phyloP scores from a whole-genome alignment of 64 coral and sea anemone genomes.

The Stylophora pistillata region DNA sequence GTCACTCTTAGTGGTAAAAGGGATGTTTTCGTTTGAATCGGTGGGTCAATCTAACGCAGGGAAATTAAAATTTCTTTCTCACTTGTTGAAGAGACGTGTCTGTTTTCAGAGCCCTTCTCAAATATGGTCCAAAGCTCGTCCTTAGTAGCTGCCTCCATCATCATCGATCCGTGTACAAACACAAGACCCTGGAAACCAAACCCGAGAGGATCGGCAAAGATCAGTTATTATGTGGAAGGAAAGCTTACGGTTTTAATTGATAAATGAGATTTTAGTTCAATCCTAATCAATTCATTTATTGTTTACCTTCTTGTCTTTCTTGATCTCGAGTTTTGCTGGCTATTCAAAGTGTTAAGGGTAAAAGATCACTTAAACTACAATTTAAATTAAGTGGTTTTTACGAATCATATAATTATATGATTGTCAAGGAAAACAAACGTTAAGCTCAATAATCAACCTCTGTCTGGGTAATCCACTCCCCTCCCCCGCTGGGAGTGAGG shows the following conservation, averaged over 20 bases:
- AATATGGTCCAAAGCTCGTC: constrained; percentile 76
- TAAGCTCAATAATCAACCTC: too few relatives aligned
- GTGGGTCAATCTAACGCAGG: too few relatives aligned
- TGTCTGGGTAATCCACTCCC: too few relatives aligned
- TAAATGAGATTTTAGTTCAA: not conserved
- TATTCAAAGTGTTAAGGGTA: constrained; percentile 63
- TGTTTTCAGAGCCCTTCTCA: constrained; percentile 95
- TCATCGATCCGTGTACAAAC: constrained; percentile 85
- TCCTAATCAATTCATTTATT: not conserved
- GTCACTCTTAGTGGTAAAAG: not conserved
- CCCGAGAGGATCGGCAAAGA: not conserved
- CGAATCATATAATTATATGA: not conserved
- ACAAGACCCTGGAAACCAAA: constrained; percentile 77
- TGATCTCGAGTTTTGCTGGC: constrained; percentile 92
- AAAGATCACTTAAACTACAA: not conserved
- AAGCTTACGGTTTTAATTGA: not conserved
- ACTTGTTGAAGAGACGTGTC: constrained; percentile 98
- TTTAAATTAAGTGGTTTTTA: not conserved
- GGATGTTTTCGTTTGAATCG: too few relatives aligned
- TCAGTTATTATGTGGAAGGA: not conserved
- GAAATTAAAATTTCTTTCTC: constrained; percentile 24
- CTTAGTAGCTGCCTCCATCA: constrained; percentile 65
- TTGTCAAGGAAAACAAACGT: not conserved
- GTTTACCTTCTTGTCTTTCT: constrained; percentile 98
- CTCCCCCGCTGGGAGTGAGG: too few relatives aligned